Evolutionary conservation across 2,888 invertebrate genomes (phyloP), one percentile per base, ranked within the genome.

Genomic region (Leucophenga maculata): DNA sequence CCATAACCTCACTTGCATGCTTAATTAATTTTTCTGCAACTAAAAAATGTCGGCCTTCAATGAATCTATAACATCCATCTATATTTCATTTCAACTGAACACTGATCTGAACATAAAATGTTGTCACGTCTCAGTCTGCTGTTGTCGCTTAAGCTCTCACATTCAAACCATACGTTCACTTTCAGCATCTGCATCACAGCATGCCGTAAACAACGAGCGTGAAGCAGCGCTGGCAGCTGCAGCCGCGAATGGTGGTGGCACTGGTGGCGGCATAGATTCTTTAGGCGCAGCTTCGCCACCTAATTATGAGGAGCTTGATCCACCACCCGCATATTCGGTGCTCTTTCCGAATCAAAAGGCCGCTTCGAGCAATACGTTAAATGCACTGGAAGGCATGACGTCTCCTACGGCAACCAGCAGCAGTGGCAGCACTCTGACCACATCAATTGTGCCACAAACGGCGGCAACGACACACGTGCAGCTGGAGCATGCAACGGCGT

Each of bases 251-350:
- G 81, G 77, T 64, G 75, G 79, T 44, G 79, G 77, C 44, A 75
- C 72, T 16, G 32, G n/a, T 74, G 80, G 77, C 64, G 75, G 80
- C 44, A 79, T 80, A 62, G 83, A 83, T 68, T 76, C 79, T 78
- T 88, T 57, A 4, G 72, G 74, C 8, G 74, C 72, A 55, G 70
- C 78, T 1, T 87, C 88, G 32, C 89, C 90, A 11, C 93, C 93
- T 3, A 91, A 92, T 77, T 93, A 93, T 85, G 93, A 93, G 71
- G 91, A 91, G 67, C 82, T 91, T 66, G 91, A 91, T 72, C 91
- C 92, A 1, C 91, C 91, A 2, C 93, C 93, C 0, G 90, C 93
- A 0, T 93, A 93, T 85, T 91, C 91, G 60, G 91, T 91, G 0
- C 89, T 93, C 1, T 93, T 93, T 88, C 93, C 93, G 72, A 87